Evolutionary conservation across 2,888 invertebrate species (phyloP).

Genomic region (Acanthacorydalis orientalis): DNA sequence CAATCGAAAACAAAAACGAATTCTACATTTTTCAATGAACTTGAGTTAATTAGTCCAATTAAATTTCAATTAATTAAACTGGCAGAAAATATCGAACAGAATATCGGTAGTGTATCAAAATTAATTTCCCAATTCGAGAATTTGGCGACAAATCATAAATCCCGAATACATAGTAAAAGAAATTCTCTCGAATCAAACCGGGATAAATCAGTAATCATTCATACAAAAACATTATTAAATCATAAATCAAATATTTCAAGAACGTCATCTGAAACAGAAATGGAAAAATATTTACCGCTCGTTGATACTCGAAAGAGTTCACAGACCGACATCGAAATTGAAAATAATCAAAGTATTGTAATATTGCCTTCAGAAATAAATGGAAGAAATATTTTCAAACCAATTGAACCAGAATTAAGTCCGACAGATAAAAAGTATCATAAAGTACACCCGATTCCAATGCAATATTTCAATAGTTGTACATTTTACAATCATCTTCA

Average conservation of each 20-base stretch:
- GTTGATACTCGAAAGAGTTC: too few relatives aligned
- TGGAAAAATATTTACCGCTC: constrained; percentile 2
- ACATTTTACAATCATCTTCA: too few relatives aligned
- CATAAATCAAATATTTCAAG: neutral
- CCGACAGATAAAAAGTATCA: constrained; percentile 7
- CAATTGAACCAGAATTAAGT: constrained; percentile 9
- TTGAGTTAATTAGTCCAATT: too few relatives aligned
- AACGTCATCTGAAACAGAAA: constrained; percentile 3
- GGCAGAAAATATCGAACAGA: too few relatives aligned
- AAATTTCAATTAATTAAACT: too few relatives aligned
- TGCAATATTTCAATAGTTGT: too few relatives aligned
- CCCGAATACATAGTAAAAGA: neutral
- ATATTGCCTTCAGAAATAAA: too few relatives aligned
- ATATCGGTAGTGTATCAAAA: constrained; percentile 11
- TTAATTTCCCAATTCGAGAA: constrained; percentile 11
- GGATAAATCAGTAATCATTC: neutral
- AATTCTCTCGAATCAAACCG: neutral
- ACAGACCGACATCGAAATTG: too few relatives aligned
- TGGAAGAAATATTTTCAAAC: constrained; percentile 1
- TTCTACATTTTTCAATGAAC: too few relatives aligned
- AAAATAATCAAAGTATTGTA: too few relatives aligned
- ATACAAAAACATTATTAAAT: neutral
- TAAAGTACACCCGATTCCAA: too few relatives aligned
- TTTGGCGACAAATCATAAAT: neutral
- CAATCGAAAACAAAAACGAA: too few relatives aligned